Evolutionary conservation across 1,140 invertebrate genomes (phyloP).

Genomic region (Nephotettix cincticeps): DNA sequence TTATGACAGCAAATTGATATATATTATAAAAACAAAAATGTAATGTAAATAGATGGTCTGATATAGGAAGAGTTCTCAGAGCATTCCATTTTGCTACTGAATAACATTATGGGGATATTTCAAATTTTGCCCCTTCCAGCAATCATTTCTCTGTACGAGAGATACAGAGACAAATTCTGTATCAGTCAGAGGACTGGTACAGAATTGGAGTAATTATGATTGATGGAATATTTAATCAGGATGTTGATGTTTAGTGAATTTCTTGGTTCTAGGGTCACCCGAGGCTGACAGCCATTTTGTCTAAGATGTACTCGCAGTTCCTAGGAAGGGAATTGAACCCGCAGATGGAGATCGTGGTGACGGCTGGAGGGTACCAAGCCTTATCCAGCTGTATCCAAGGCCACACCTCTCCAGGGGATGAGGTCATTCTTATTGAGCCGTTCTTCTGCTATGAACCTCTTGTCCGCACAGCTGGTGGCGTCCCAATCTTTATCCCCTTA

Average conservation of each 20-base stretch:
- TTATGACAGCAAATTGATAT: no score
- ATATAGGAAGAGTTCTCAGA: no score
- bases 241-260: no score
- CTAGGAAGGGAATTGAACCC: slow-evolving; percentile 74
- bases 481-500: slow-evolving; percentile 84
- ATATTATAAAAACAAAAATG: no score
- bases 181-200: not conserved
- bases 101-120: not conserved
- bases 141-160: not conserved
- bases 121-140: not conserved
- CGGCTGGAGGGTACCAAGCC: slow-evolving; percentile 91
- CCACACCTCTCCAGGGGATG: slow-evolving; percentile 79
- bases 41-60: no score
- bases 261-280: slow-evolving; percentile 85
- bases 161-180: not conserved
- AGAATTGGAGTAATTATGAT: not conserved
- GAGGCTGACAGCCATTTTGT: slow-evolving; percentile 78
- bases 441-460: slow-evolving; percentile 98
- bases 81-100: not conserved
- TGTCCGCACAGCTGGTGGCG: slow-evolving; percentile 83
- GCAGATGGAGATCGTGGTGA: slow-evolving; percentile 82
- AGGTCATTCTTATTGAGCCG: slow-evolving; percentile 97
- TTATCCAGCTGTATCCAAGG: slow-evolving; percentile 82
- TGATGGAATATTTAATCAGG: not conserved
- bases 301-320: slow-evolving; percentile 82